These are phyloP conservation scores for Crossaster papposus DNA, from an alignment of 53 echinoderm and acorn worm genomes.

Conservation along the genomic window DNA sequence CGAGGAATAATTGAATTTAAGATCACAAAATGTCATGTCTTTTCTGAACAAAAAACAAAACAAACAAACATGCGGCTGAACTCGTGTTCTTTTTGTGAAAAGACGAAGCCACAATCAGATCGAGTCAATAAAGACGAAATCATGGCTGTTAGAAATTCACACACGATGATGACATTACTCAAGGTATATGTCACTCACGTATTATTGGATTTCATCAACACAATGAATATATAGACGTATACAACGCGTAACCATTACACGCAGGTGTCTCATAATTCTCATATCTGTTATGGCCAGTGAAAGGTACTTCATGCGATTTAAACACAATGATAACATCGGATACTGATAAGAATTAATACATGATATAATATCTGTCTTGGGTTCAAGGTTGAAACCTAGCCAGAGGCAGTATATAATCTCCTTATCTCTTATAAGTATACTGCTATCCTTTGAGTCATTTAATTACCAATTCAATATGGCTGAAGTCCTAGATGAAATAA, in stretches of 20 bases:
- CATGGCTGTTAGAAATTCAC: neutral
- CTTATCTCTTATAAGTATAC: slow-evolving; percentile 7
- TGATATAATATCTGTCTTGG: neutral
- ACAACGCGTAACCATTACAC: neutral
- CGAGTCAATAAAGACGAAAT: neutral
- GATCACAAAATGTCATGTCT: neutral
- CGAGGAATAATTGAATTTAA: neutral
- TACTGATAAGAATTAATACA: slow-evolving; percentile 11
- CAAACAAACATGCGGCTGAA: neutral
- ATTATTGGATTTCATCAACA: neutral
- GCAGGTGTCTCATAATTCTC: neutral
- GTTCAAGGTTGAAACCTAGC: slow-evolving; percentile 43
- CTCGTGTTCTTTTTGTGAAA: too few relatives aligned
- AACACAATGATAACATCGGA: slow-evolving; percentile 1
- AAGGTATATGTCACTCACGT: too few relatives aligned
- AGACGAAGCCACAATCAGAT: too few relatives aligned
- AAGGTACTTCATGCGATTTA: neutral
- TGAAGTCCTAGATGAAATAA: neutral
- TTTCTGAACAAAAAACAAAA: neutral
- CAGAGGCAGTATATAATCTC: slow-evolving; percentile 12
- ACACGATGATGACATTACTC: neutral
- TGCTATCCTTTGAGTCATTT: slow-evolving; percentile 16
- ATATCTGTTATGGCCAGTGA: neutral
- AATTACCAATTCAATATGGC: slow-evolving; percentile 37
- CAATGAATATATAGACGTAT: neutral